Evolutionary conservation across 2,113 vertebrate species (phyloP).

Genomic region (Fregata magnificens): DNA sequence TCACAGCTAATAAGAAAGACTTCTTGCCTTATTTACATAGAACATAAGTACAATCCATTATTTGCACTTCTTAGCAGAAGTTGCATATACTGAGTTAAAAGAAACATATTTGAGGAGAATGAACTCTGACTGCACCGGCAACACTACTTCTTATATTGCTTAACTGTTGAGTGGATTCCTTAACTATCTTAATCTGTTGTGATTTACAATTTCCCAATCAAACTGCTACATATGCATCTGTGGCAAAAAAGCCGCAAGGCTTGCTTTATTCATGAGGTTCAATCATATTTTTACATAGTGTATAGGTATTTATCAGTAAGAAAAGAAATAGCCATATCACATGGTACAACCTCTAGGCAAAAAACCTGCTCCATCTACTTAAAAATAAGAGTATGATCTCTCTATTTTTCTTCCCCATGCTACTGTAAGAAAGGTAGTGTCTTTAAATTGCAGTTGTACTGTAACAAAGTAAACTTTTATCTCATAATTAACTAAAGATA

Average conservation of each 20-base stretch:
- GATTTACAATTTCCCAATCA: background rate
- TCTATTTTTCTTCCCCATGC: background rate
- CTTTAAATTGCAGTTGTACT: background rate
- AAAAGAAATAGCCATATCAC: background rate
- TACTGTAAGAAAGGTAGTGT: background rate
- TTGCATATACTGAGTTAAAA: background rate
- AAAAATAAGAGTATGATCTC: background rate
- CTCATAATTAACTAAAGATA: background rate
- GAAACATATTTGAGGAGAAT: background rate
- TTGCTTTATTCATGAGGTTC: background rate
- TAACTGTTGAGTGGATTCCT: background rate
- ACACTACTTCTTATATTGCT: background rate
- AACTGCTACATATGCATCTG: background rate
- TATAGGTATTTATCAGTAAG: background rate
- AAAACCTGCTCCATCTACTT: background rate
- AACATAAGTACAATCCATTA: background rate
- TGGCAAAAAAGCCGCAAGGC: background rate
- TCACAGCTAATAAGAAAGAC: background rate
- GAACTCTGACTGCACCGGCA: background rate
- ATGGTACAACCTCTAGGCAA: background rate
- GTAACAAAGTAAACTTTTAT: background rate
- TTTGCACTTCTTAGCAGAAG: background rate
- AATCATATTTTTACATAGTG: background rate
- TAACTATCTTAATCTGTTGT: background rate
- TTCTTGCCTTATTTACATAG: background rate